These are phyloP conservation scores for Athalia circularis DNA, from an alignment of 2,888 invertebrate species.

Conservation along the genomic window DNA sequence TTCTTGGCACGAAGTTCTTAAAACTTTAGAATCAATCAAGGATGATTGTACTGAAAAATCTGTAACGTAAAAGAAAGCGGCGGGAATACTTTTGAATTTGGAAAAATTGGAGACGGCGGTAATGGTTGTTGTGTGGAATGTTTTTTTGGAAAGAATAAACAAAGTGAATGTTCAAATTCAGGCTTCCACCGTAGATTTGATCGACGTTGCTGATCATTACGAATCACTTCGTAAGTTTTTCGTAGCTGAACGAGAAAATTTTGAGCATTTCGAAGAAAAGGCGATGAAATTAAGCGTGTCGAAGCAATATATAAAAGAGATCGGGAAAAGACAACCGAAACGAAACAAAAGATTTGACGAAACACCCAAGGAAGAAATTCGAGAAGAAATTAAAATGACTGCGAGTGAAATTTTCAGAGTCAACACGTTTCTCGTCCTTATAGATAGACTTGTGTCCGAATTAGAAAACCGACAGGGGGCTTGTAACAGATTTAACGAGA, in stretches of 20 bases:
- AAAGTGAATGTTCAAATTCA: slow-evolving; percentile 54
- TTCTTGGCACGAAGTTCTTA: slow-evolving; percentile 52
- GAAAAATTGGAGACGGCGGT: slow-evolving; percentile 51
- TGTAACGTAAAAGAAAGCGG: slow-evolving; percentile 56
- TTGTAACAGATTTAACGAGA: slow-evolving; percentile 42
- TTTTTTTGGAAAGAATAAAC: slow-evolving; percentile 56
- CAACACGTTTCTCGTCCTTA: slow-evolving; percentile 46
- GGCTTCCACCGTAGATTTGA: slow-evolving; percentile 55
- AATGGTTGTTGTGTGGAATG: slow-evolving; percentile 56
- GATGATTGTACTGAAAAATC: slow-evolving; percentile 59
- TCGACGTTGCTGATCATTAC: slow-evolving; percentile 57
- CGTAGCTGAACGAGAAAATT: slow-evolving; percentile 54
- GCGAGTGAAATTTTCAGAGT: slow-evolving; percentile 47
- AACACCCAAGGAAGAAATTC: too few relatives aligned
- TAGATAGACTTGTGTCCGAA: slow-evolving; percentile 45
- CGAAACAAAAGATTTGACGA: slow-evolving; percentile 47
- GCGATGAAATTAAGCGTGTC: slow-evolving; percentile 49
- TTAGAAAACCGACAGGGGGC: slow-evolving; percentile 46
- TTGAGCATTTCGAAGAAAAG: slow-evolving; percentile 52
- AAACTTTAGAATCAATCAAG: slow-evolving; percentile 54
- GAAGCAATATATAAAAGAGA: slow-evolving; percentile 53
- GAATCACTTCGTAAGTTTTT: slow-evolving; percentile 57
- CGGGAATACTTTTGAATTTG: slow-evolving; percentile 55
- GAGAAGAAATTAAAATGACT: slow-evolving; percentile 45
- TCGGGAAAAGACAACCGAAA: slow-evolving; percentile 51